Evolutionary conservation across 2,797 vertebrate species (phyloP).

Genomic region (Aeoliscus strigatus): DNA sequence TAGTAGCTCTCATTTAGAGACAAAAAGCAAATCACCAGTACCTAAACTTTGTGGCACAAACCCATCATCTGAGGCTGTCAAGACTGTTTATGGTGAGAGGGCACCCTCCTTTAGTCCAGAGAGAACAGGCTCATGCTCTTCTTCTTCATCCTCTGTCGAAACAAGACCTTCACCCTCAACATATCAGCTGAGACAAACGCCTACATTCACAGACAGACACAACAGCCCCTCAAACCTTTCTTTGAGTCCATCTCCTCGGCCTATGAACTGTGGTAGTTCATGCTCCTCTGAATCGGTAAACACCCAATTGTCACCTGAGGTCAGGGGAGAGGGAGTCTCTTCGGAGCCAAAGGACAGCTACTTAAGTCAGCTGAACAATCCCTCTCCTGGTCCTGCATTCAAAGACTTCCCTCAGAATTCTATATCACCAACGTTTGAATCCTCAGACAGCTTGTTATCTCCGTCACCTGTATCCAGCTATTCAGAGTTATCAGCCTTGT

Average conservation of each 20-base stretch:
- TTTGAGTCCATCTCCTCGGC: constrained; percentile 33
- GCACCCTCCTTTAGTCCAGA: constrained; percentile 43
- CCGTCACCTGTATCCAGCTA: constrained; percentile 23
- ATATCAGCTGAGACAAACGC: constrained; percentile 25
- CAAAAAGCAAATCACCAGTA: constrained; percentile 24
- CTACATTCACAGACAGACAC: constrained; percentile 31
- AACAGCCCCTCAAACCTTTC: constrained; percentile 31
- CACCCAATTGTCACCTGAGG: constrained; percentile 18
- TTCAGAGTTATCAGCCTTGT: constrained; percentile 22
- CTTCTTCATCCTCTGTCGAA: constrained; percentile 45
- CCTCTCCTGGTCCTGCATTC: constrained; percentile 24
- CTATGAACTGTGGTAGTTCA: constrained; percentile 20
- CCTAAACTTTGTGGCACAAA: constrained; percentile 9
- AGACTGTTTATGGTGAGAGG: constrained; percentile 19
- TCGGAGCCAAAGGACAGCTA: constrained; percentile 13
- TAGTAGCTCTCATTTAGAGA: constrained; percentile 29
- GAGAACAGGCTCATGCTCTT: constrained; percentile 36
- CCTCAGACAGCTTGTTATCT: constrained; percentile 24
- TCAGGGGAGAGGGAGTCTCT: constrained; percentile 13
- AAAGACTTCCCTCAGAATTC: constrained; percentile 20
- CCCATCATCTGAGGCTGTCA: constrained; percentile 22
- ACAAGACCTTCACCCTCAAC: constrained; percentile 45
- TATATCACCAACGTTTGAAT: constrained; percentile 31
- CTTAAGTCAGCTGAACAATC: constrained; percentile 27
- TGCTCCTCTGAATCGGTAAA: constrained; percentile 33